These are phyloP conservation scores for Onychomys torridus DNA, from an alignment of 2,797 vertebrate genomes.

Conservation along the genomic window DNA sequence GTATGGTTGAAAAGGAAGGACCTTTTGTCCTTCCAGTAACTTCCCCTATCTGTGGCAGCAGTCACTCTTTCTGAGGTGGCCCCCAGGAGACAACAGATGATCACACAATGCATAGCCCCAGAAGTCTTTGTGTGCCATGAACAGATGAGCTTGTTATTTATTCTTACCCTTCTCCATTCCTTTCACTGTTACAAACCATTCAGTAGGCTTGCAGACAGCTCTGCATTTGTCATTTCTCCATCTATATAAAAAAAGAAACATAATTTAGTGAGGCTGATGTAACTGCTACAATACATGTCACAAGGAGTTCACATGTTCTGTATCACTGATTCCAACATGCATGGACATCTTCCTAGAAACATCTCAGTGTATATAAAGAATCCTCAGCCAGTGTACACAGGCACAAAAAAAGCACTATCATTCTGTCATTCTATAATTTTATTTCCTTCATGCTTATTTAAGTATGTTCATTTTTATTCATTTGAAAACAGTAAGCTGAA, in stretches of 20 bases:
- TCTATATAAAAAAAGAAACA: constrained; percentile 58
- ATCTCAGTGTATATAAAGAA: not conserved
- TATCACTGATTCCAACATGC: constrained; percentile 64
- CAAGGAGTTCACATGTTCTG: constrained; percentile 25
- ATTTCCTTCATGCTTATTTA: constrained; percentile 52
- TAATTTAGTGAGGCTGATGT: constrained; percentile 52
- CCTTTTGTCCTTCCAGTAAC: constrained; percentile 37
- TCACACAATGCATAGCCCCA: constrained; percentile 43
- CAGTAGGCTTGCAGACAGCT: constrained; percentile 68
- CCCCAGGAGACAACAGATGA: constrained; percentile 31
- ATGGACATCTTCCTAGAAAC: not conserved
- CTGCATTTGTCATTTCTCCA: constrained; percentile 65
- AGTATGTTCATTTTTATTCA: not conserved
- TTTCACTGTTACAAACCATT: constrained; percentile 6
- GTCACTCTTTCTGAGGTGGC: not conserved
- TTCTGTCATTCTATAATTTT: not conserved
- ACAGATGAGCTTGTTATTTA: constrained; percentile 75
- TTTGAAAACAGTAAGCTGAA: not conserved
- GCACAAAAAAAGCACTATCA: not conserved
- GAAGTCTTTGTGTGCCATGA: constrained; percentile 54
- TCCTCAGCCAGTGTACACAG: not conserved
- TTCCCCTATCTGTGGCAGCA: constrained; percentile 20
- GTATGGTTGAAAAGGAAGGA: not conserved
- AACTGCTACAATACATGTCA: constrained; percentile 61
- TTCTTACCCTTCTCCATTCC: constrained; percentile 69